A percentile compares a stretch with the other conserved stretches of the same genome.
These are phyloP conservation scores for Hemiscyllium ocellatum DNA, from an alignment of 2,113 vertebrate species.

Conservation along the genomic window DNA sequence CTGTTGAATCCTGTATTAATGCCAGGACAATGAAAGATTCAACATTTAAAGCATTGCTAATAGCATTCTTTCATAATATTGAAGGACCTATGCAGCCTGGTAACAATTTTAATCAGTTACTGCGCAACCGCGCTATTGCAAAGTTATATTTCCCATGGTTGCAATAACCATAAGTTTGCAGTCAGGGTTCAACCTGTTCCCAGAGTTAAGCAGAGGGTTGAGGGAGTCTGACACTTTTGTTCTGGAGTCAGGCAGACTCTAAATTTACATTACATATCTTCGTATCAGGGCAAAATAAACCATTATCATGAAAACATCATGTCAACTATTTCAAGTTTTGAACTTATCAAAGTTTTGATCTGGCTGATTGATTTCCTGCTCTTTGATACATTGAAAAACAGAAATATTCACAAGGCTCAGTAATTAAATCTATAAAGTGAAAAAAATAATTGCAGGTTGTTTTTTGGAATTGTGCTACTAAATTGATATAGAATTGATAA, in stretches of 20 bases:
- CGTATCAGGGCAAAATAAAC: not conserved
- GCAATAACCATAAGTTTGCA: not conserved
- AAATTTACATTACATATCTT: not conserved
- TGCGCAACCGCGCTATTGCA: not conserved
- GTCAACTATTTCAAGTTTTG: not conserved
- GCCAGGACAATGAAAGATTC: not conserved
- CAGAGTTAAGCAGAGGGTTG: not conserved
- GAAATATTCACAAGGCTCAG: not conserved
- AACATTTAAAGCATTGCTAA: not conserved
- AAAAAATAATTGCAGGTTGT: not conserved
- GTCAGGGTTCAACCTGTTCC: not conserved
- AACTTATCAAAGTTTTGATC: not conserved
- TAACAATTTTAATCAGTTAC: not conserved
- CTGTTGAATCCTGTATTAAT: not conserved
- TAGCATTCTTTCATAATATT: not conserved
- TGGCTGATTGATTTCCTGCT: not conserved
- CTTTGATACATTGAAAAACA: too few species aligned
- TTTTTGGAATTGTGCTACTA: not conserved
- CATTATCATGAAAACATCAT: not conserved
- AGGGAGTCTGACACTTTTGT: too few species aligned
- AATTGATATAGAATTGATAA: not conserved
- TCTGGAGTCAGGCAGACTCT: not conserved
- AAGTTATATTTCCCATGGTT: not conserved
- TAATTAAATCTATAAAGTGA: not conserved
- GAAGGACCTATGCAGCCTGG: not conserved